phyloP scores from a whole-genome alignment of 2,888 invertebrate species.

The Drosophila siamana region DNA sequence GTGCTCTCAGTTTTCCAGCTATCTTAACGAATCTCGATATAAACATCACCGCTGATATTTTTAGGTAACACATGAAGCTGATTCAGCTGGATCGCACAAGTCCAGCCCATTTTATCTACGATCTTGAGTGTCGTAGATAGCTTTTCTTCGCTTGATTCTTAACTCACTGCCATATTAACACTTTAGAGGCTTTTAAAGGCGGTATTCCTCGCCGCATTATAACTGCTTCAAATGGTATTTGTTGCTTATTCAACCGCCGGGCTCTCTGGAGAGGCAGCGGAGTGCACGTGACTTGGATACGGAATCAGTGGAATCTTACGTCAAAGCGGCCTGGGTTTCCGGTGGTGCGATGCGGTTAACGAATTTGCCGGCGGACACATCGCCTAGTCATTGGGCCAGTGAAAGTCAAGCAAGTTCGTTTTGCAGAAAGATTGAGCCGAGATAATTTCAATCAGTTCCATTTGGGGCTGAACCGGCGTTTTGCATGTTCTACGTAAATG shows the following conservation, averaged over 20 bases:
- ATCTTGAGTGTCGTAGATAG: not conserved
- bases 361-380: not conserved
- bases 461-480: not conserved
- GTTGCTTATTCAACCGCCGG: conserved; percentile 27
- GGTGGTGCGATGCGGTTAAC: conserved; percentile 36
- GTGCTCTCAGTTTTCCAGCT: not conserved
- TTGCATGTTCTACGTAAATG: not conserved
- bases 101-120: not conserved
- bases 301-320: conserved; percentile 40
- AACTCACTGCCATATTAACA: not conserved
- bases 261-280: conserved; percentile 3
- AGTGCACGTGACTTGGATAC: conserved; percentile 37
- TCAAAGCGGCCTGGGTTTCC: conserved; percentile 47
- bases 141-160: not conserved
- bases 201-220: not conserved
- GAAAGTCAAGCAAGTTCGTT: conserved; percentile 27
- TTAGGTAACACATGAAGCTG: not conserved
- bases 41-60: too few species aligned
- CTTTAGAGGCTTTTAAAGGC: not conserved
- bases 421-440: not conserved
- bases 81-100: not conserved
- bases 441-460: not conserved
- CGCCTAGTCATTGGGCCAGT: conserved; percentile 23
- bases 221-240: conserved; percentile 21
- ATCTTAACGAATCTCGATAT: not conserved